These are phyloP conservation scores for Calephelis virginiensis DNA, from an alignment of 1,140 invertebrate species.

Conservation along the genomic window DNA sequence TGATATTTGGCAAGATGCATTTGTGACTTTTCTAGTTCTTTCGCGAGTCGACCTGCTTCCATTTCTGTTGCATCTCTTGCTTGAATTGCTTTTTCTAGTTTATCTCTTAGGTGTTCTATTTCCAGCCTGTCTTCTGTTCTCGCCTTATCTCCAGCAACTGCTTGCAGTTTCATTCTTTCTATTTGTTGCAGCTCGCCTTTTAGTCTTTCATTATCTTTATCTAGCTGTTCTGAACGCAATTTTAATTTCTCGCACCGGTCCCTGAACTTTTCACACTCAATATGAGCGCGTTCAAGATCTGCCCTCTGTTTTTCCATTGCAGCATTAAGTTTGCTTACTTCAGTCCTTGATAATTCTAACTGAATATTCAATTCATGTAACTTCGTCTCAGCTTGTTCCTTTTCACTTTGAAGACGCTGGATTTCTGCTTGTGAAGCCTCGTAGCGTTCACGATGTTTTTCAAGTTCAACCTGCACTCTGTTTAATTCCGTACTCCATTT, in stretches of 20 bases:
- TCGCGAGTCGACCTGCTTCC: slow-evolving; percentile 89
- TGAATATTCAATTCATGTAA: slow-evolving; percentile 89
- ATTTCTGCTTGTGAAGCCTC: slow-evolving; percentile 87
- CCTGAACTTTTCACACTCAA: slow-evolving; percentile 91
- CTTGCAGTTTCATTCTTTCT: slow-evolving; percentile 82
- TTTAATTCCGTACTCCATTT: slow-evolving; percentile 82
- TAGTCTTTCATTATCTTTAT: slow-evolving; percentile 87
- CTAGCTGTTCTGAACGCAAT: slow-evolving; percentile 82
- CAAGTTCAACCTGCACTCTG: slow-evolving; percentile 79
- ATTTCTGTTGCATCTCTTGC: slow-evolving; percentile 89
- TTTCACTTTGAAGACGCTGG: slow-evolving; percentile 82
- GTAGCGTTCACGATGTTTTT: slow-evolving; percentile 86
- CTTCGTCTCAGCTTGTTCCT: slow-evolving; percentile 86
- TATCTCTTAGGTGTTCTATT: slow-evolving; percentile 90
- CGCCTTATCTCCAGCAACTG: slow-evolving; percentile 81
- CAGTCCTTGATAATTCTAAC: slow-evolving; percentile 87
- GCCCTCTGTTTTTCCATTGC: slow-evolving; percentile 87
- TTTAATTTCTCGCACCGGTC: slow-evolving; percentile 91
- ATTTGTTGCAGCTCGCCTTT: slow-evolving; percentile 84
- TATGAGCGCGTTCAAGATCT: slow-evolving; percentile 88
- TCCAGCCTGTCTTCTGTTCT: slow-evolving; percentile 83
- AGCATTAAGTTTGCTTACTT: slow-evolving; percentile 85
- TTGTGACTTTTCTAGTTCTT: slow-evolving; percentile 92
- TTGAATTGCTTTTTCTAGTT: slow-evolving; percentile 90
- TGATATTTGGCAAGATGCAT: slow-evolving; percentile 89